Evolutionary conservation across 2,888 invertebrate genomes (phyloP).

Genomic region (Phaedon cochleariae): DNA sequence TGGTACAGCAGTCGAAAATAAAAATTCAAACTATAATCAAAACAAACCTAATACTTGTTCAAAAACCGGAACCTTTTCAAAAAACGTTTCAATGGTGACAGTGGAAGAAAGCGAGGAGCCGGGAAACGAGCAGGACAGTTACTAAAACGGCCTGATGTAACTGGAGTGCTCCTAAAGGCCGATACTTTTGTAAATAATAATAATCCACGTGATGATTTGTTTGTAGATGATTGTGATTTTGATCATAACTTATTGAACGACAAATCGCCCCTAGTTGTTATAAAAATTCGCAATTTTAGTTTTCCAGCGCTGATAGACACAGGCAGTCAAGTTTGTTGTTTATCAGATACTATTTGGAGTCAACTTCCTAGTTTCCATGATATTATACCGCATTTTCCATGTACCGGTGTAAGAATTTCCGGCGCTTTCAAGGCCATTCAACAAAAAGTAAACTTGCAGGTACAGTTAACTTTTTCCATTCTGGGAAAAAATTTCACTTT

Average conservation of each 20-base stretch:
- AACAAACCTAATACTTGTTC: neutral
- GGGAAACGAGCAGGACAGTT: slow-evolving; percentile 1
- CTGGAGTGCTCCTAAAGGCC: neutral
- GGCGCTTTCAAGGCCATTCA: slow-evolving; percentile 12
- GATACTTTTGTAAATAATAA: neutral
- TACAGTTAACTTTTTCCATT: no score
- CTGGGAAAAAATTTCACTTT: no score
- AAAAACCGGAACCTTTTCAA: neutral
- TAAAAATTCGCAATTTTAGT: neutral
- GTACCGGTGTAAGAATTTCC: slow-evolving; percentile 9
- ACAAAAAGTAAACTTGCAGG: no score
- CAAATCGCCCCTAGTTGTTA: neutral
- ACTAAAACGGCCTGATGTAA: neutral
- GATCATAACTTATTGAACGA: neutral
- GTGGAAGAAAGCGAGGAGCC: neutral
- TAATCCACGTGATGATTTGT: neutral
- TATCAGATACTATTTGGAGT: neutral
- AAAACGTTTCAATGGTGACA: neutral
- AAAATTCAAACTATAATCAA: neutral
- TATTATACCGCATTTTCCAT: neutral
- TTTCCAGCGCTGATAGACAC: neutral
- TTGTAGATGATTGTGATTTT: neutral
- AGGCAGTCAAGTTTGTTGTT: slow-evolving; percentile 3
- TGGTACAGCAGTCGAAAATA: neutral
- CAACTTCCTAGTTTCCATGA: neutral